Evolutionary conservation across 2,113 vertebrate species (phyloP).

Genomic region (Cyanoramphus novaezelandiae): DNA sequence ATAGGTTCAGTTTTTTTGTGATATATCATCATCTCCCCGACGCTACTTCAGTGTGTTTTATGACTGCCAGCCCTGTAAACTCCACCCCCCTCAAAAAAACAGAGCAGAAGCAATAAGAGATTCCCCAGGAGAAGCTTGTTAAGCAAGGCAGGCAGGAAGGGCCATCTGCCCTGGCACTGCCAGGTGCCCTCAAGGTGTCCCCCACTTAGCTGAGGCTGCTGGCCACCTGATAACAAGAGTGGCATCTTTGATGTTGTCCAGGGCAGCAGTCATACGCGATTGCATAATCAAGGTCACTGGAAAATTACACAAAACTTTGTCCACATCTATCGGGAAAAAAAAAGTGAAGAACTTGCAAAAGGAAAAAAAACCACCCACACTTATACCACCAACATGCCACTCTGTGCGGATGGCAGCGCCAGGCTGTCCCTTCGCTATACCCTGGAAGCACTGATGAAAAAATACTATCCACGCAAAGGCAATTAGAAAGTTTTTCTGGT

Average conservation of each 20-base stretch:
- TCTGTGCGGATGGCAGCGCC: background rate
- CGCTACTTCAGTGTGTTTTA: background rate
- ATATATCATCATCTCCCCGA: background rate
- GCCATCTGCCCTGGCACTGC: background rate
- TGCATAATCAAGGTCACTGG: constrained; percentile 68
- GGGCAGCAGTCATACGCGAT: constrained; percentile 38
- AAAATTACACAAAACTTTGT: constrained; percentile 73
- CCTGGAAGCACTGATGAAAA: background rate
- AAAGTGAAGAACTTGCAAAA: background rate
- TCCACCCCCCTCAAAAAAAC: background rate
- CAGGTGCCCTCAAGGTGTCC: background rate
- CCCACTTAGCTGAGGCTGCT: background rate
- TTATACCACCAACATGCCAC: background rate
- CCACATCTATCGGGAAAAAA: background rate
- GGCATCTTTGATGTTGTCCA: constrained; percentile 49
- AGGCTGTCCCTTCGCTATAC: background rate
- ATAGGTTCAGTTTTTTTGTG: background rate
- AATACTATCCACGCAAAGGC: background rate
- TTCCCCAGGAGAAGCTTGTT: background rate
- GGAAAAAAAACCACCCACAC: background rate
- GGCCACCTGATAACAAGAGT: background rate
- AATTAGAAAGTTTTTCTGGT: background rate
- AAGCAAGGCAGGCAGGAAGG: background rate
- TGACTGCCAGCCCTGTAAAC: background rate
- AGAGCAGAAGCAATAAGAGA: background rate